These are phyloP conservation scores for Agrenia bidenticulata DNA, from an alignment of 2,888 invertebrate species.

Conservation along the genomic window DNA sequence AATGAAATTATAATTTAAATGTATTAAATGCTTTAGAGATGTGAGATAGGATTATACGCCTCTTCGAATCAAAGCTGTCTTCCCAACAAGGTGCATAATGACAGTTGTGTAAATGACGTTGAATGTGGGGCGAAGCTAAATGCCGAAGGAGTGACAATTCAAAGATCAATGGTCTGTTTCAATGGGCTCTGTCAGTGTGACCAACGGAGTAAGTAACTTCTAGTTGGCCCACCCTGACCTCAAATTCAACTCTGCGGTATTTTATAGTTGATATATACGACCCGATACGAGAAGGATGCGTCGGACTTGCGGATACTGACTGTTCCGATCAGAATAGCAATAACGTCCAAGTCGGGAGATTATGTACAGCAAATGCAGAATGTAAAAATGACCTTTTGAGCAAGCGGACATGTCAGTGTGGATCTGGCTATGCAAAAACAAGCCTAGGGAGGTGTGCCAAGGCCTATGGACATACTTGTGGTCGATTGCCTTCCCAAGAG, in stretches of 20 bases:
- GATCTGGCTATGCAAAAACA: constrained; percentile 35
- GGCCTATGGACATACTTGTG: constrained; percentile 32
- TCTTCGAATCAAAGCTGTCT: constrained; percentile 27
- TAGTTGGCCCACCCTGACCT: background rate
- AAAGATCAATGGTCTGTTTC: constrained; percentile 28
- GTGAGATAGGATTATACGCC: constrained; percentile 24
- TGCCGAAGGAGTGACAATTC: background rate
- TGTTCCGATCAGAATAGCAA: constrained; percentile 27
- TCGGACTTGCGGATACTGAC: constrained; percentile 43
- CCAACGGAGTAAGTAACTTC: background rate
- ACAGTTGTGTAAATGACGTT: constrained; percentile 35
- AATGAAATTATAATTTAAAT: background rate
- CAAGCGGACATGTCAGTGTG: constrained; percentile 39
- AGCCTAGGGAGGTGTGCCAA: constrained; percentile 32
- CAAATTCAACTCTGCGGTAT: no score
- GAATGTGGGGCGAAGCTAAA: constrained; percentile 37
- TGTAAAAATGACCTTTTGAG: constrained; percentile 16
- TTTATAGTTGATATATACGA: constrained; percentile 43
- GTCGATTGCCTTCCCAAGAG: background rate
- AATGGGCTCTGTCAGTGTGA: constrained; percentile 38
- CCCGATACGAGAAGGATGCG: constrained; percentile 29
- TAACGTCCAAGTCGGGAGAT: constrained; percentile 29
- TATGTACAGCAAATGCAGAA: constrained; percentile 42
- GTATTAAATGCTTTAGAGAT: constrained; percentile 3
- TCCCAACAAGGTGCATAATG: constrained; percentile 37